These are phyloP conservation scores for Ophion ellenae DNA, from an alignment of 2,888 invertebrate species.

Conservation along the genomic window DNA sequence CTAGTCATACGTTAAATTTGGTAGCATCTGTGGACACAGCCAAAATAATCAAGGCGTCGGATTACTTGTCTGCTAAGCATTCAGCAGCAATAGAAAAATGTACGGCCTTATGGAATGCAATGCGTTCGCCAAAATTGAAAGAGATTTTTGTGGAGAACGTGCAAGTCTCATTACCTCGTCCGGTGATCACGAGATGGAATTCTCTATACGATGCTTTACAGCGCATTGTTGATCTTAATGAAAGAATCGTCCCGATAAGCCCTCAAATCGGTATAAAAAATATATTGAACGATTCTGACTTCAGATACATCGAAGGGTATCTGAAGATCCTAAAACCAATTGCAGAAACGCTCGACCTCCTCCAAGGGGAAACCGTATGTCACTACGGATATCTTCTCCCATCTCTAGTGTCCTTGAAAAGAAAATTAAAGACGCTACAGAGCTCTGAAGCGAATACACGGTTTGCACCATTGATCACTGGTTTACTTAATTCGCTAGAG, in stretches of 20 bases:
- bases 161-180: background rate
- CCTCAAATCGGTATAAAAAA: conserved; percentile 20
- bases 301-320: conserved; percentile 47
- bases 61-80: background rate
- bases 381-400: conserved; percentile 55
- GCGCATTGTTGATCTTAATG: conserved; percentile 10
- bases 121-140: conserved; percentile 23
- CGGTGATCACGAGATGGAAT: conserved; percentile 42
- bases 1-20: conserved; percentile 14
- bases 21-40: conserved; percentile 23
- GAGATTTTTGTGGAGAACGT: conserved; percentile 12
- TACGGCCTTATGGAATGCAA: conserved; percentile 15
- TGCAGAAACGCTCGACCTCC: conserved; percentile 53
- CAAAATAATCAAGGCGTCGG: conserved; percentile 16
- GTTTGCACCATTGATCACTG: conserved; percentile 21
- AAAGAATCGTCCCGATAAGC: conserved; percentile 19
- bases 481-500: background rate
- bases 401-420: conserved; percentile 45
- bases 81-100: conserved; percentile 11
- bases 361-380: conserved; percentile 41
- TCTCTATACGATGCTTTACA: conserved; percentile 14
- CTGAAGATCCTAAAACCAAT: conserved; percentile 47
- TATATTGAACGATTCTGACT: conserved; percentile 32
- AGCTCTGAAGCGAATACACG: conserved; percentile 13
- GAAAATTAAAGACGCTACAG: conserved; percentile 41